phyloP scores from a whole-genome alignment of 2,888 invertebrate genomes.

The Mactromeris polynyma region DNA sequence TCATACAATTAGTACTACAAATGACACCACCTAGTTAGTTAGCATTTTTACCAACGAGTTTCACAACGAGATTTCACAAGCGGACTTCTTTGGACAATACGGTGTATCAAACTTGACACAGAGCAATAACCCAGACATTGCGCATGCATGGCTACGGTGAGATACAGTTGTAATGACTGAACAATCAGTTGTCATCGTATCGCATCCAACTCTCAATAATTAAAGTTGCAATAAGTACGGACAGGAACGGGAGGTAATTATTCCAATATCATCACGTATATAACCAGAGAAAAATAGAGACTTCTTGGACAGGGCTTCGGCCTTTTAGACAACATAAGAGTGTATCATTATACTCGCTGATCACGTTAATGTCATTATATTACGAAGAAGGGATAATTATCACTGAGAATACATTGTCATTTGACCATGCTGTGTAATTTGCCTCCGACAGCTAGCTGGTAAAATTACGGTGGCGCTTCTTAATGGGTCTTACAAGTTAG shows the following conservation, averaged over 20 bases:
- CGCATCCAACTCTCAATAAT: too few relatives aligned
- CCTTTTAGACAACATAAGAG: constrained; percentile 4
- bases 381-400: not conserved
- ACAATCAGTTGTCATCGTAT: too few relatives aligned
- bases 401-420: constrained; percentile 11
- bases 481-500: constrained; percentile 8
- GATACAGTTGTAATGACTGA: too few relatives aligned
- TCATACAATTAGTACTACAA: too few relatives aligned
- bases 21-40: too few relatives aligned
- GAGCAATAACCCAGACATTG: too few relatives aligned
- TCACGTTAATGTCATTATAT: constrained; percentile 17
- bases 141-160: too few relatives aligned
- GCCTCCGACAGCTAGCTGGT: constrained; percentile 16
- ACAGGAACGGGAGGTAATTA: not conserved
- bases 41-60: too few relatives aligned
- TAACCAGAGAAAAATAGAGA: not conserved
- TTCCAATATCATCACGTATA: not conserved
- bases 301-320: not conserved
- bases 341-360: not conserved
- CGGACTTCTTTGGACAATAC: too few relatives aligned
- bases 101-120: too few relatives aligned
- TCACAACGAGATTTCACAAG: too few relatives aligned
- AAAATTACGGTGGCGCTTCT: not conserved
- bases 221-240: too few relatives aligned
- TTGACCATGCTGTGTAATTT: constrained; percentile 19